Base-by-base conservation (phyloP, 2,888 invertebrate genomes). In the Steinernema hermaphroditum region DNA sequence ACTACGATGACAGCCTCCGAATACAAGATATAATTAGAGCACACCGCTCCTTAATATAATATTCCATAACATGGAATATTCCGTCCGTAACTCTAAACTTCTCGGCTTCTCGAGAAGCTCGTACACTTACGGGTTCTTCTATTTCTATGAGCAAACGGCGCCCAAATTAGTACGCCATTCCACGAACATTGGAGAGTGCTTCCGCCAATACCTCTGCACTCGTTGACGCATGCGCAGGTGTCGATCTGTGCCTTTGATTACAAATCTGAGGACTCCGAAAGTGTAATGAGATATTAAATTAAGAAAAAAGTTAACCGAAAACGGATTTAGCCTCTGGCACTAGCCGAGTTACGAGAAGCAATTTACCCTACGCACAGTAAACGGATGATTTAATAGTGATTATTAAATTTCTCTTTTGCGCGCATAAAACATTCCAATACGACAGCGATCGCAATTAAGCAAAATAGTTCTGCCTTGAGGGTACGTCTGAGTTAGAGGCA, bases 291-390 rank as follows among this genome's bases (percentile, higher is more conserved):
- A 46, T 6, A 46, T 46, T 46, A 46, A 46, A 46, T 46, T 46
- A 46, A 41, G 46, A 46, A 46, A 46, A 46, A 46, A 16, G n/a
- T 16, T 9, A 6, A 19, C 6, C 16, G 46, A 46, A 46, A 46
- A 46, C 37, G 46, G 46, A 46, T 46, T 16, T 6, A 4, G 46
- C 46, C 46, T 46, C 46, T 6, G 46, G 46, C 46, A 19, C 22
- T 46, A 6, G 22, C 6, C 46, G 54, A 54, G 54, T 27, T 4
- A 22, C 22, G 62, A 32, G 29, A 62, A 62, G 34, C 29, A 62
- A 32, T 62, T 62, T 62, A 62, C 62, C 62, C 62, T 16, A 62
- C 62, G 62, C 62, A 62, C 50, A n/a, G 50, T 50, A 50, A 50
- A 50, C 50, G 50, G 24, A 19, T 62, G 62, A 62, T 29, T 62